phyloP scores from a whole-genome alignment of 1,140 invertebrate genomes.

The Sarcophaga bullata region DNA sequence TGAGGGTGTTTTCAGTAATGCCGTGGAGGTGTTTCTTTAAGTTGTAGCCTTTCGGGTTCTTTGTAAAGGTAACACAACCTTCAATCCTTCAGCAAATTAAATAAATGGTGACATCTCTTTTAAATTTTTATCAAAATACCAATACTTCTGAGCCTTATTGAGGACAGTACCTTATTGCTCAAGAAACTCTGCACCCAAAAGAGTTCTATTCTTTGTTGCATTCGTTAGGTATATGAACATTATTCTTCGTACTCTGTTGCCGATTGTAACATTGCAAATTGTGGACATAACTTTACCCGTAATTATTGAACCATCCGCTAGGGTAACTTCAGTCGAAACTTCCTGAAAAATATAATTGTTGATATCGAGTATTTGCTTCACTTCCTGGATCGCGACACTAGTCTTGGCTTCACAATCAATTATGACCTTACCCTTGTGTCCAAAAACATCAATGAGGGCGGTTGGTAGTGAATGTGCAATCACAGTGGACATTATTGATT shows the following conservation, averaged over 20 bases:
- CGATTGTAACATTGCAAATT: conserved; percentile 25
- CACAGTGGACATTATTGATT: neutral
- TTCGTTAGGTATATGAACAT: neutral
- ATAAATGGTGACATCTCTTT: conserved; percentile 38
- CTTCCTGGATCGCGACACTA: neutral
- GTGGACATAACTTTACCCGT: neutral
- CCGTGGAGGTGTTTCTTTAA: conserved; percentile 44
- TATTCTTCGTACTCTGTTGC: neutral
- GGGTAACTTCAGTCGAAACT: neutral
- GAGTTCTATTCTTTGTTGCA: neutral
- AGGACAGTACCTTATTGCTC: neutral
- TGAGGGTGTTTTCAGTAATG: conserved; percentile 45
- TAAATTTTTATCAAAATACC: neutral
- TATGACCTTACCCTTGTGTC: neutral
- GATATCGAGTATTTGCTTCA: neutral
- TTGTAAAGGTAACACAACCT: neutral
- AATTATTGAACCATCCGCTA: neutral
- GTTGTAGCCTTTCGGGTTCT: neutral
- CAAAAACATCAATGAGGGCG: neutral
- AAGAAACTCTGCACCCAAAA: no score
- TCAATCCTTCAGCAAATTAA: neutral
- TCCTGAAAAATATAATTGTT: neutral
- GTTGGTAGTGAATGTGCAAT: neutral
- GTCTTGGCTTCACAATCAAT: neutral
- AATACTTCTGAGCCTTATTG: conserved; percentile 5